Percentiles rank a stretch among this genome's conserved stretches.
These are phyloP conservation scores for Euura lappo DNA, from an alignment of 1,140 invertebrate genomes.

Conservation along the genomic window DNA sequence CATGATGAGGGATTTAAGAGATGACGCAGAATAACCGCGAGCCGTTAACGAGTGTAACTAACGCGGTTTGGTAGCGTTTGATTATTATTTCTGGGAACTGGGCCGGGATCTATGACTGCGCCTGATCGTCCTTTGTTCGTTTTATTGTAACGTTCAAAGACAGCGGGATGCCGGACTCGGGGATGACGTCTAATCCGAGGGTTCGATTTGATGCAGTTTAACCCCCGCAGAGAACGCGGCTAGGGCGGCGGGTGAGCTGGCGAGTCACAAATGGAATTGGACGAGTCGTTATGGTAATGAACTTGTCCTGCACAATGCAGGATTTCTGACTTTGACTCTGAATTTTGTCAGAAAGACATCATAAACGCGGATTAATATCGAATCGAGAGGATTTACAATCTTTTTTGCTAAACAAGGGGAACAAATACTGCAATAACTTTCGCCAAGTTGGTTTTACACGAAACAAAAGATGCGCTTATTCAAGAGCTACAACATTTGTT, in stretches of 20 bases:
- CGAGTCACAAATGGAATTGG: too few species aligned
- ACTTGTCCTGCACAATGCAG: too few species aligned
- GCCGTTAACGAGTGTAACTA: constrained; percentile 4
- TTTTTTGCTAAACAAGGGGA: too few species aligned
- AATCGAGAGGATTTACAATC: too few species aligned
- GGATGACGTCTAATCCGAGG: not conserved
- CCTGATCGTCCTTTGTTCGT: not conserved
- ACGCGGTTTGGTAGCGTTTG: not conserved
- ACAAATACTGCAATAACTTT: too few species aligned
- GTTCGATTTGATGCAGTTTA: not conserved
- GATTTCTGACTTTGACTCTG: too few species aligned
- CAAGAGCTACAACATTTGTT: too few species aligned
- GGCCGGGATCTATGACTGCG: not conserved
- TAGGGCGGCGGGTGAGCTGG: not conserved
- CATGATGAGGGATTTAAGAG: not conserved
- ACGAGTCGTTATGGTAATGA: too few species aligned
- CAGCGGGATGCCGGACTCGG: not conserved
- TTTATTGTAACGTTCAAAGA: not conserved
- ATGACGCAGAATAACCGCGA: constrained; percentile 1
- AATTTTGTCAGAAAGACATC: too few species aligned
- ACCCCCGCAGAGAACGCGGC: not conserved
- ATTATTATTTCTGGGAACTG: not conserved
- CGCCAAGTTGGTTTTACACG: too few species aligned
- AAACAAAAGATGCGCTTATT: too few species aligned
- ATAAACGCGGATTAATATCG: too few species aligned